Conservation (phyloP, 2,797 vertebrate species). For the Eospalax fontanierii region DNA sequence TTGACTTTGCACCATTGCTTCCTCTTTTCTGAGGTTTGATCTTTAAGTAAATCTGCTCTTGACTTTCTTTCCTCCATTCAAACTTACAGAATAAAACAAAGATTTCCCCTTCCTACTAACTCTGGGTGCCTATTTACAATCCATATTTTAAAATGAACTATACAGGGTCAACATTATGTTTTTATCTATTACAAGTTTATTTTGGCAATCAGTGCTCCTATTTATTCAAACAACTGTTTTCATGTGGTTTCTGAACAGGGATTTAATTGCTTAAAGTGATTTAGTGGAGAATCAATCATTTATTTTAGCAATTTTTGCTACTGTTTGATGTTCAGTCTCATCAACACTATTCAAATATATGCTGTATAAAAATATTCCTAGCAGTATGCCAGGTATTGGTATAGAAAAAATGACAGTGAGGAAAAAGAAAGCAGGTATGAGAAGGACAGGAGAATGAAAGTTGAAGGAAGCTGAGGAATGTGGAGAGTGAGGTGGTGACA, state of each 20-base stretch:
- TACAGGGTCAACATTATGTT: neutral
- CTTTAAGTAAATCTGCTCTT: neutral
- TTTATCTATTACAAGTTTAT: neutral
- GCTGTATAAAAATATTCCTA: neutral
- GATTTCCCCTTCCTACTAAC: neutral
- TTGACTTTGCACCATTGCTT: neutral
- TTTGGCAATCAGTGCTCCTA: neutral
- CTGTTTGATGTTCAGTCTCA: neutral
- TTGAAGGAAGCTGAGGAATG: neutral
- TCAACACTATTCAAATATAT: neutral
- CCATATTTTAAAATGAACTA: neutral
- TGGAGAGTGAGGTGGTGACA: neutral
- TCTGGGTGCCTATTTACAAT: neutral
- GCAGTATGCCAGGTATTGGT: neutral
- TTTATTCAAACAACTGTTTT: neutral
- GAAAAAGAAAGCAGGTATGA: neutral
- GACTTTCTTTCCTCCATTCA: neutral
- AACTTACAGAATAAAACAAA: neutral
- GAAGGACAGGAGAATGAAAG: neutral
- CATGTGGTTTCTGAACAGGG: neutral
- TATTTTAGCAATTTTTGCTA: no score
- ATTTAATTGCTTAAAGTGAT: neutral
- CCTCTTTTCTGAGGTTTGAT: neutral
- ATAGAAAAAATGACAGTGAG: neutral
- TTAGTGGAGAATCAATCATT: neutral